Conservation (phyloP, 2,113 vertebrate genomes). For the Pelecanus crispus region DNA sequence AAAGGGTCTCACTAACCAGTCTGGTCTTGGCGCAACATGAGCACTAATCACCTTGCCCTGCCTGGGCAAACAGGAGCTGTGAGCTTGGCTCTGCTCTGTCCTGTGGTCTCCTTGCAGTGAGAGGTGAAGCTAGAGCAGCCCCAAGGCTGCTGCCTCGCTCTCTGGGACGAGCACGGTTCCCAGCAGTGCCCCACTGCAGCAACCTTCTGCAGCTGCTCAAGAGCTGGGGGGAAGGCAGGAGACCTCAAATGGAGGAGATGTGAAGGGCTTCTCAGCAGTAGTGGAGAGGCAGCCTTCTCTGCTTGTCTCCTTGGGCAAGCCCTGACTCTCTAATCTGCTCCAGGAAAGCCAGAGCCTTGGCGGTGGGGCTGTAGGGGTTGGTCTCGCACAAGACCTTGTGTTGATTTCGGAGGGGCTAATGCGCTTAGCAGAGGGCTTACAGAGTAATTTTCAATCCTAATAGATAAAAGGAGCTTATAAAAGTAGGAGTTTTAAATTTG, state of each 20-base stretch:
- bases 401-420: neutral
- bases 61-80: neutral
- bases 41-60: neutral
- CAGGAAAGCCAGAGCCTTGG: neutral
- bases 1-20: neutral
- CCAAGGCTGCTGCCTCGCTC: neutral
- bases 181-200: neutral
- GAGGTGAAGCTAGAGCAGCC: neutral
- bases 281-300: neutral
- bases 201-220: neutral
- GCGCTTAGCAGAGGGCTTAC: neutral
- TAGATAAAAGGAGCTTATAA: neutral
- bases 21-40: neutral
- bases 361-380: neutral
- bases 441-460: neutral
- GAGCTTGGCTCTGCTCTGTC: neutral
- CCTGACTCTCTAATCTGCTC: neutral
- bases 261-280: neutral
- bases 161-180: neutral
- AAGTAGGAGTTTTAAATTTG: neutral
- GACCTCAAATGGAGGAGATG: neutral
- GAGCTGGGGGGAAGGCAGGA: neutral
- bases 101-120: neutral
- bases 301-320: neutral
- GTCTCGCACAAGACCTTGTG: rapidly evolving